These are phyloP conservation scores for Gymnoscelis rufifasciata DNA, from an alignment of 2,888 invertebrate species.

Conservation along the genomic window DNA sequence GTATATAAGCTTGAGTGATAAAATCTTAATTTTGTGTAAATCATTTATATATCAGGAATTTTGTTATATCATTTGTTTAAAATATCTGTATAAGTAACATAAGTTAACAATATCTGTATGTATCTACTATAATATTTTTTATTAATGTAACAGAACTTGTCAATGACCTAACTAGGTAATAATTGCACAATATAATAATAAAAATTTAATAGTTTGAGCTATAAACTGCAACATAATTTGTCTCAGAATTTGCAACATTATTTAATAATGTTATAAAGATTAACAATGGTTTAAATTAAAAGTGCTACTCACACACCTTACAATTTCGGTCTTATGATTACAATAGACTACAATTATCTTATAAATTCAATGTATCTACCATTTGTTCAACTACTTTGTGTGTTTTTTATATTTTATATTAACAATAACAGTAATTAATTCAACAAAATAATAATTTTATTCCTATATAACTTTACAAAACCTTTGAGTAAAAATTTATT, in stretches of 20 bases:
- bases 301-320: conserved; percentile 57
- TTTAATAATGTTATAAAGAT: conserved; percentile 12
- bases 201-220: neutral
- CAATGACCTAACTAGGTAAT: neutral
- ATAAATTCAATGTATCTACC: conserved; percentile 27
- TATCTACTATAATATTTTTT: neutral
- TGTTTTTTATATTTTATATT: conserved; percentile 2
- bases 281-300: conserved; percentile 21
- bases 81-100: neutral
- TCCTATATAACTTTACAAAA: conserved; percentile 2
- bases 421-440: conserved; percentile 9
- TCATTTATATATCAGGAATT: no score
- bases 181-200: neutral
- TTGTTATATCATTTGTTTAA: no score
- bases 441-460: conserved; percentile 6
- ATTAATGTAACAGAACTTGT: no score
- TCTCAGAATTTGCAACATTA: conserved; percentile 10
- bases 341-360: conserved; percentile 17
- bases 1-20: no score
- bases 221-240: conserved; percentile 2
- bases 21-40: no score
- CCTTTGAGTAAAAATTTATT: neutral
- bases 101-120: neutral
- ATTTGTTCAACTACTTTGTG: conserved; percentile 22
- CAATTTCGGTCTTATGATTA: conserved; percentile 14